Percentiles rank a stretch among this genome's conserved stretches.
Evolutionary conservation across 2,888 invertebrate genomes (phyloP).

Genomic region (Coleophora flavipennella): DNA sequence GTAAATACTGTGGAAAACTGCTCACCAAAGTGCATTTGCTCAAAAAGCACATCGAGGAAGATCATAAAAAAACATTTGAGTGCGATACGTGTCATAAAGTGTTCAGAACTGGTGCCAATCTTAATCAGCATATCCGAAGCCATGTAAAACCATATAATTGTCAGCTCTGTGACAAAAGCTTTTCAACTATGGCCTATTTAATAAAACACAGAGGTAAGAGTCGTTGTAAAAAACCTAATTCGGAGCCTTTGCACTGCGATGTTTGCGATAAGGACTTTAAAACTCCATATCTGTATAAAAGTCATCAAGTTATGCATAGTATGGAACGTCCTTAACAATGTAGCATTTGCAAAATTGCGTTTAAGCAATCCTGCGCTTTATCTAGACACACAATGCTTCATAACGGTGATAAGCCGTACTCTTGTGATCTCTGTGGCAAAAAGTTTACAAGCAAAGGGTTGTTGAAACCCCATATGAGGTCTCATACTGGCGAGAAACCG

Average conservation of each 20-base stretch:
- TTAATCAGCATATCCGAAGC: conserved; percentile 29
- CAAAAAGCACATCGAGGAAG: conserved; percentile 11
- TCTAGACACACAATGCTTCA: conserved; percentile 23
- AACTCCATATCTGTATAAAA: conserved; percentile 21
- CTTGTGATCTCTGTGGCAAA: conserved; percentile 29
- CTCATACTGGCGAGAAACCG: conserved; percentile 36
- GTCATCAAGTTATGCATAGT: conserved; percentile 23
- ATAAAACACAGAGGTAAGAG: conserved; percentile 17
- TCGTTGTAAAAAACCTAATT: conserved; percentile 12
- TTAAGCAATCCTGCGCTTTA: conserved; percentile 28
- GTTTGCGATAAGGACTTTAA: conserved; percentile 24
- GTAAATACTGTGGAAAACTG: not conserved
- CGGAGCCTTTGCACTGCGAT: conserved; percentile 17
- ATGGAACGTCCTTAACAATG: conserved; percentile 22
- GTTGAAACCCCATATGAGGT: conserved; percentile 31
- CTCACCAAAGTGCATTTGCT: conserved; percentile 1
- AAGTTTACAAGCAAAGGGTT: conserved; percentile 25
- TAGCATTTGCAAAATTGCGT: conserved; percentile 22
- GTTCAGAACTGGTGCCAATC: conserved; percentile 30
- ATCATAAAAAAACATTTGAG: conserved; percentile 20
- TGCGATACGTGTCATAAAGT: conserved; percentile 31
- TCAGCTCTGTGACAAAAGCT: conserved; percentile 18
- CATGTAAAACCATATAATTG: conserved; percentile 31
- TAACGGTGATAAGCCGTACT: conserved; percentile 22
- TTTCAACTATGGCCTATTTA: conserved; percentile 14